Percentiles rank a stretch among this genome's conserved stretches.
Evolutionary conservation across 53 echinoderm and acorn worm genomes (phyloP).

Genomic region (Arbacia lixula): DNA sequence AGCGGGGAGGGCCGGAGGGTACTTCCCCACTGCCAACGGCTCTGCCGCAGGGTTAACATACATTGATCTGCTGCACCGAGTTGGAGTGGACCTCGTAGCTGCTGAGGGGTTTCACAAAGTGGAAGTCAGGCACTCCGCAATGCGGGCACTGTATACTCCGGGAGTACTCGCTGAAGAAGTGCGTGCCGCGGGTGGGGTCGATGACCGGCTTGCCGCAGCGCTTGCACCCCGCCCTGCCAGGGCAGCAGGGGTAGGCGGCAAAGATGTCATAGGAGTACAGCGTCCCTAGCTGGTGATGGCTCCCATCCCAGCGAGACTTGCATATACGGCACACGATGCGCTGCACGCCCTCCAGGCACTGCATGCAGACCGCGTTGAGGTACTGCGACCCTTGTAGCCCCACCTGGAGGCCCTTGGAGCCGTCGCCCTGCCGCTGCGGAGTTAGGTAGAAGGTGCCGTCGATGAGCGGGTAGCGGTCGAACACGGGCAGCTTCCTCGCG

Average conservation of each 20-base stretch:
- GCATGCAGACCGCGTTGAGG: constrained; percentile 98
- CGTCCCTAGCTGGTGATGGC: constrained; percentile 98
- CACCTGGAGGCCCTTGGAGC: constrained; percentile 71
- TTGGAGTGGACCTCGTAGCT: constrained; percentile 89
- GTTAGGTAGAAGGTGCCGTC: constrained; percentile 98
- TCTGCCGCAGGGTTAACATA: constrained; percentile 53
- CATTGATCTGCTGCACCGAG: constrained; percentile 54
- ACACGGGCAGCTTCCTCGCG: constrained; percentile 81
- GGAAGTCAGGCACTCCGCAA: constrained; percentile 96
- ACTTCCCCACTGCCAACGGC: too few relatives aligned
- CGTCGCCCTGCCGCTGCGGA: constrained; percentile 90
- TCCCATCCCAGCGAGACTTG: constrained; percentile 99
- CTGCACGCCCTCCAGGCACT: constrained; percentile 95
- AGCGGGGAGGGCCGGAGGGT: too few relatives aligned
- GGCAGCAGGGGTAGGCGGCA: constrained; percentile 97
- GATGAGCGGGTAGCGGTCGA: constrained; percentile 96
- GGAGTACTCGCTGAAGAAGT: constrained; percentile 98
- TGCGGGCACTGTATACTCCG: constrained; percentile 97
- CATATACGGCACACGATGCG: constrained; percentile 95
- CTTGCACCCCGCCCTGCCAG: constrained; percentile 94
- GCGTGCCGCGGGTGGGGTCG: constrained; percentile 91
- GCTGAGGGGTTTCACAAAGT: constrained; percentile 95
- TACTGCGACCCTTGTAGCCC: constrained; percentile 76
- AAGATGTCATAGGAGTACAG: constrained; percentile 99
- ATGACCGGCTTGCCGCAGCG: constrained; percentile 94